Base-by-base conservation (phyloP, 2,888 invertebrate species). In the Eucera pruinosa region DNA sequence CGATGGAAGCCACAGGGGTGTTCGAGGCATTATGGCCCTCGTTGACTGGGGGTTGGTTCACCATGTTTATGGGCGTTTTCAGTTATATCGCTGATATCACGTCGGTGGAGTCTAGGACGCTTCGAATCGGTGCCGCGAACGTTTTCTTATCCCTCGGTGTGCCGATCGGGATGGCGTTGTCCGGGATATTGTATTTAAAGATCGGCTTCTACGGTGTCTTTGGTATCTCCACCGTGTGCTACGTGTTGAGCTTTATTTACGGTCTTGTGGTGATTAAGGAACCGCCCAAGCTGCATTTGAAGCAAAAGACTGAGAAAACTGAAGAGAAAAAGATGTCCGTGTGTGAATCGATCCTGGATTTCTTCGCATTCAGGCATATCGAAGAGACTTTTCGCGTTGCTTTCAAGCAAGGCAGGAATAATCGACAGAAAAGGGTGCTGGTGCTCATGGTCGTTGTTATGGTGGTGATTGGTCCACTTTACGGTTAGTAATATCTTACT, bases 71-170 rank as follows among this genome's bases (percentile, higher is more conserved):
- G 97, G 97, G 97, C 23, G 95, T 97, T 81, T 96, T 98, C 93
- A 97, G 97, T 92, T 98, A 97, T 90, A 96, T 98, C 73, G 97
- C 96, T 1, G 97, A 98, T 89, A 96, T 97, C 18, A 97, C 97
- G 2, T 95, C 96, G 2, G 95, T 96, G 80, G 96, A 97, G 91
- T 96, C 96, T 85, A 95, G 97, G 85, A 98, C 98, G 25, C 93
- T 97, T 55, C 93, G 98, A 78, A 97, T 98, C 86, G 97, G 97
- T 30, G 95, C 98, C 62, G 96, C 97, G 80, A 98, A 98, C 93
- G 95, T 97, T 7, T 97, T 97, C 92, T 95, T 97, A 85, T 97
- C 97, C 0, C 93, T 98, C 55, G 97, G 98, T 27, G 96, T 97
- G 68, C 97, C 98, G 0, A 94, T 98, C 11, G 98, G 98, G n/a